These are phyloP conservation scores for Arenaria interpres DNA, from an alignment of 2,113 vertebrate species.

Conservation along the genomic window DNA sequence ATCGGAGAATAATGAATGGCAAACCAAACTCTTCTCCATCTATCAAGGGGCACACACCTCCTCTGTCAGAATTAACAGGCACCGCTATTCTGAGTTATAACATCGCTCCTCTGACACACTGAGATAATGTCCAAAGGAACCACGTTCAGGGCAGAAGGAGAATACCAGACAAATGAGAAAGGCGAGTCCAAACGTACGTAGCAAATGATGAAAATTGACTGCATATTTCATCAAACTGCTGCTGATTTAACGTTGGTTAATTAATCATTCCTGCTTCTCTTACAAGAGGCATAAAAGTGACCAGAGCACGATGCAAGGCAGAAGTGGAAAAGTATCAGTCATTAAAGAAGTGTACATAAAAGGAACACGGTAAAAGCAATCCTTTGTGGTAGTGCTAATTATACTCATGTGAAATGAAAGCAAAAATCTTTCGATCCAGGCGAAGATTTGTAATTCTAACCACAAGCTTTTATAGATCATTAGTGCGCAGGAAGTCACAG, in stretches of 20 bases:
- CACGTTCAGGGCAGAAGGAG: not conserved
- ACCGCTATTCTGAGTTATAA: not conserved
- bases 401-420: slow-evolving; percentile 28
- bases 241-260: slow-evolving; percentile 42
- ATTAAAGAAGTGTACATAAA: slow-evolving; percentile 40
- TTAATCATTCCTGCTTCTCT: slow-evolving; percentile 55
- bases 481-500: slow-evolving; percentile 5
- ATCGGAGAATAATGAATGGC: not conserved
- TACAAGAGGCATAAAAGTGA: slow-evolving; percentile 37
- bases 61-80: not conserved
- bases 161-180: slow-evolving; percentile 58
- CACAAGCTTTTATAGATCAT: slow-evolving; percentile 49
- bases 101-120: not conserved
- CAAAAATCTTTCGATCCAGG: slow-evolving; percentile 20
- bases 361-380: slow-evolving; percentile 16
- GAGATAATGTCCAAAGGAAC: slow-evolving; percentile 50
- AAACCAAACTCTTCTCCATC: not conserved
- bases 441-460: slow-evolving; percentile 53
- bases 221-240: slow-evolving; percentile 56
- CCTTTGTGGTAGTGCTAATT: slow-evolving; percentile 48
- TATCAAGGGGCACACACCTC: not conserved
- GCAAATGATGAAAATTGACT: slow-evolving; percentile 55
- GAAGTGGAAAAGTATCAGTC: slow-evolving; percentile 28
- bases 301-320: slow-evolving; percentile 33
- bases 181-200: not conserved